These are phyloP conservation scores for Euzetes globulus DNA, from an alignment of 2,888 invertebrate genomes.

Conservation along the genomic window DNA sequence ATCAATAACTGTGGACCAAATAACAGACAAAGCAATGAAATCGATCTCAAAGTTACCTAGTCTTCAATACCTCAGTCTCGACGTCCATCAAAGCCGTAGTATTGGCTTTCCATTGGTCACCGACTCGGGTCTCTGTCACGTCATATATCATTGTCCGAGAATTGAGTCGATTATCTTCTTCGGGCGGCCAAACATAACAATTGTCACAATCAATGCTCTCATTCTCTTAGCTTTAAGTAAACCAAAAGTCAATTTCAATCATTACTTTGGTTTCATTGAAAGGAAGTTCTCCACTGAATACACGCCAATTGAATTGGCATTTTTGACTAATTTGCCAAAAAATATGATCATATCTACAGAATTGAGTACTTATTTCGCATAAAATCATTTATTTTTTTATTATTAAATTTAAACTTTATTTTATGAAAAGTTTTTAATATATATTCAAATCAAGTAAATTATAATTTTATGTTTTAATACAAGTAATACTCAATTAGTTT, in stretches of 20 bases:
- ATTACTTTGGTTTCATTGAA: slow-evolving; percentile 8
- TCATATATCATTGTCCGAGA: slow-evolving; percentile 9
- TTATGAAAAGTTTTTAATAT: no score
- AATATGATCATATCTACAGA: slow-evolving; percentile 10
- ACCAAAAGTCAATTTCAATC: not conserved
- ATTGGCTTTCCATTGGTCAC: slow-evolving; percentile 8
- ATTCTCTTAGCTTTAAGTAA: slow-evolving; percentile 20
- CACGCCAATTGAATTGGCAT: slow-evolving; percentile 13
- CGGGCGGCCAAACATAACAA: slow-evolving; percentile 10
- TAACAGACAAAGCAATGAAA: slow-evolving; percentile 8
- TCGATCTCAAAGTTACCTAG: not conserved
- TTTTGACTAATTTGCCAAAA: slow-evolving; percentile 1
- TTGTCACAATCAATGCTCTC: not conserved
- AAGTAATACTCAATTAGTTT: no score
- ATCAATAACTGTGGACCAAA: slow-evolving; percentile 1
- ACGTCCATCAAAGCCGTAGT: slow-evolving; percentile 4
- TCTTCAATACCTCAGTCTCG: not conserved
- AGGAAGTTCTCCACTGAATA: slow-evolving; percentile 6
- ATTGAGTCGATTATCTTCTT: slow-evolving; percentile 1
- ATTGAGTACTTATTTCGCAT: slow-evolving; percentile 4
- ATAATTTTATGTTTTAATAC: no score
- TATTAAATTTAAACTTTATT: not conserved
- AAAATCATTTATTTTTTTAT: not conserved
- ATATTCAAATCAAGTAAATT: not conserved
- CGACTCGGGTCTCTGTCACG: not conserved